Base-by-base conservation (phyloP, 2,113 vertebrate genomes). In the Turdus rufiventris region DNA sequence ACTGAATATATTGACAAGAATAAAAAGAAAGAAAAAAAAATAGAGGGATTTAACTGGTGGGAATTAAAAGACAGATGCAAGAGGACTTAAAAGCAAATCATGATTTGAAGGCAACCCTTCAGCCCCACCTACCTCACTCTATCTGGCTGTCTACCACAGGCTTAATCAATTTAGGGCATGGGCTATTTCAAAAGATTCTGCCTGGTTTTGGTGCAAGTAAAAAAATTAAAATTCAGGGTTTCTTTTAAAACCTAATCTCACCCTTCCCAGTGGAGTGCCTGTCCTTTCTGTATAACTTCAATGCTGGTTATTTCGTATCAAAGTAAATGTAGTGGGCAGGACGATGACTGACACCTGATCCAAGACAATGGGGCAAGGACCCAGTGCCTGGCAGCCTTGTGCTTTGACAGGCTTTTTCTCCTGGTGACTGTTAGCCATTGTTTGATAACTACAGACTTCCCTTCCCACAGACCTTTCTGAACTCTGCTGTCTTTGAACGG, bases 391-490 rank as follows among this genome's bases (percentile, higher is more conserved):
- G 88, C 72, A 89, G 92, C 82, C 93, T 80, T 58, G 76, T 6
- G 63, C 94, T 97, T 96, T 97, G 95, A 97, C 96, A 96, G 91
- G 58, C 93, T 96, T 89, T 96, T 96, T 96, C 88, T 96, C 80
- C 92, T 88, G 89, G 92, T 94, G 96, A 88, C 96, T 97, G 87
- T 93, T 96, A 63, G 93, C 95, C 86, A 97, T 98, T 98, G 97
- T 97, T 66, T 42, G 91, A 79, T 93, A 96, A 96, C 93, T 87
- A 60, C 94, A 97, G 88, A 96, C 96, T 98, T 98, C 94, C 96
- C 94, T 97, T 97, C 92, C 94, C 91, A 91, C 94, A 96, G 97
- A 97, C 96, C 98, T 97, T 94, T 97, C 94, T 98, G 97, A 98
- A 98, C 97, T 97, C 96, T 81, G 94, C 94, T 96, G 97, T 96